A percentile compares a stretch with the other conserved stretches of the same genome.
These are phyloP conservation scores for Drosophila obscura DNA, from an alignment of 1,140 invertebrate species.

Conservation along the genomic window DNA sequence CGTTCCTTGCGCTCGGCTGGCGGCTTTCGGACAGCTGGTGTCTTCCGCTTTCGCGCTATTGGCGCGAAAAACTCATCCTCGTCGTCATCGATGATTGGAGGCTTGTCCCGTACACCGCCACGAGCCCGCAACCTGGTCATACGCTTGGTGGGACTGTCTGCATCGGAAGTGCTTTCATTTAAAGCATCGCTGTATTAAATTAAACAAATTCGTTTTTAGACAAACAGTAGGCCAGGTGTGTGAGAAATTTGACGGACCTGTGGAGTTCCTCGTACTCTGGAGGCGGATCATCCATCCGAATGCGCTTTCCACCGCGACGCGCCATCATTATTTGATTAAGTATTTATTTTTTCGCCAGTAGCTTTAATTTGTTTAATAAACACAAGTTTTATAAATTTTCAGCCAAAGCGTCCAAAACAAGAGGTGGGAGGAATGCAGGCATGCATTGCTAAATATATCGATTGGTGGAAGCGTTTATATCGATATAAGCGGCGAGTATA, in stretches of 20 bases:
- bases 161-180: constrained; percentile 83
- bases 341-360: not conserved
- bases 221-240: not conserved
- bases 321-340: constrained; percentile 86
- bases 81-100: constrained; percentile 82
- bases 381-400: constrained; percentile 10
- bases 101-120: constrained; percentile 83
- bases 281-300: constrained; percentile 95
- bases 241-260: constrained; percentile 29
- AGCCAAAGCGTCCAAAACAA: constrained; percentile 11
- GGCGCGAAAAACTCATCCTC: constrained; percentile 83
- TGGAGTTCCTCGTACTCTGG: constrained; percentile 86
- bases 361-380: constrained; percentile 2
- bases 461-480: constrained; percentile 2
- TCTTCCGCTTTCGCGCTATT: constrained; percentile 74
- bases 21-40: constrained; percentile 84
- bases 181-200: constrained; percentile 58
- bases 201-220: not conserved
- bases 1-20: constrained; percentile 84
- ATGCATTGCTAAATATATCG: constrained; percentile 16
- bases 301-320: constrained; percentile 92
- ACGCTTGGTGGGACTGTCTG: constrained; percentile 84
- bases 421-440: constrained; percentile 9
- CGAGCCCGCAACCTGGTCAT: constrained; percentile 85
- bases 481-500: constrained; percentile 25